Base-by-base conservation (phyloP, 2,888 invertebrate genomes). In the Norana najaformis region DNA sequence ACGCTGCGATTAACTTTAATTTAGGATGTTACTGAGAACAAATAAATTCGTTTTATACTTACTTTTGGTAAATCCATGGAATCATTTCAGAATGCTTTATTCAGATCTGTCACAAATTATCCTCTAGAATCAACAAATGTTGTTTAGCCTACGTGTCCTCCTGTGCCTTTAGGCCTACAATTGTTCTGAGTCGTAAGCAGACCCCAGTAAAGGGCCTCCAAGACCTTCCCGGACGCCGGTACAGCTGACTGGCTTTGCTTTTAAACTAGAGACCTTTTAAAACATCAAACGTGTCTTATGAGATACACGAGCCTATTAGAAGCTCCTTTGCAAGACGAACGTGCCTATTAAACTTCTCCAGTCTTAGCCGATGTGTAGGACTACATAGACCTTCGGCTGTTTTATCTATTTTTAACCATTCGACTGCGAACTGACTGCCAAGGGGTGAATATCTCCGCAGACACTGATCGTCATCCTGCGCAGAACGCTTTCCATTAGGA, bases 11-110 rank as follows among this genome's bases (percentile, higher is more conserved):
- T 4, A 23, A 23, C 47, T 69, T 69, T 69, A 69, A 69, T 13
- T n/a, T n/a, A 69, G 13, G 30, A 11, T 69, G n/a, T n/a, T 69
- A 69, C n/a, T 69, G 8, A 8, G 3, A 69, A 69, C 30, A 69
- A n/a, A 69, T 1, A 69, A 69, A 69, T n/a, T 69, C 30, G 30
- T 8, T n/a, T 11, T 11, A 69, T 69, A 69, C 69, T 69, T 69
- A 69, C 69, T 30, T n/a, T 3, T 69, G 30, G 11, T n/a, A 30
- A 69, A n/a, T 69, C 69, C 69, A 69, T n/a, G 30, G 4, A 69
- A 69, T 69, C n/a, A 69, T 69, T 69, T 30, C 69, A n/a, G 69
- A n/a, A 69, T n/a, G 69, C 69, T 69, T 69, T 69, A n/a, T 69
- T 69, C 69, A 30, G 8, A 8, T 30, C 30, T n/a, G n/a, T 69